These are phyloP conservation scores for Crypturellus undulatus DNA, from an alignment of 2,113 vertebrate species.

Conservation along the genomic window DNA sequence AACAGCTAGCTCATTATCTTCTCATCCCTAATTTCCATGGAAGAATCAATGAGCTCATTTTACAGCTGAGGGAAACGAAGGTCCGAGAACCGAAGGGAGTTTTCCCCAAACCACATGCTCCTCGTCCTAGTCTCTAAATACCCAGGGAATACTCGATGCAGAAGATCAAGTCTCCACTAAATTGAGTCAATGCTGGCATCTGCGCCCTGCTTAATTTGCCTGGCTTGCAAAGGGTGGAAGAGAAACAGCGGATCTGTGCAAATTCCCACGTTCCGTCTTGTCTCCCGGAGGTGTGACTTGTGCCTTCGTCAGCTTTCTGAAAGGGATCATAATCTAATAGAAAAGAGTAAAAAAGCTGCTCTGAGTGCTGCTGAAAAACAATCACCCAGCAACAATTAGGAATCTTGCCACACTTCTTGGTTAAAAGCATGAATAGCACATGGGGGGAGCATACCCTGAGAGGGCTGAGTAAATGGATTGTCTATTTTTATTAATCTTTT, in stretches of 20 bases:
- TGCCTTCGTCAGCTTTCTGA: background rate
- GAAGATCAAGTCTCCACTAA: background rate
- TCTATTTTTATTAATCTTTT: constrained; percentile 27
- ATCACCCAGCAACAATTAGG: constrained; percentile 5
- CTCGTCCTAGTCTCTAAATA: background rate
- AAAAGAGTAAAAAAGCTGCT: constrained; percentile 13
- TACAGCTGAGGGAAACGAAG: background rate
- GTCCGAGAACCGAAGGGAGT: background rate
- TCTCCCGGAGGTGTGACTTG: background rate
- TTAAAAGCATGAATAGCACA: constrained; percentile 24
- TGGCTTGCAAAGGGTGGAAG: background rate
- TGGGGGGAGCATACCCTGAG: constrained; percentile 4
- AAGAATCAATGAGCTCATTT: background rate
- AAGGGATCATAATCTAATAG: background rate
- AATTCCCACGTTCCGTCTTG: background rate
- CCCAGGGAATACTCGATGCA: background rate
- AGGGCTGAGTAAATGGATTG: background rate
- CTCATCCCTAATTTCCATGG: background rate
- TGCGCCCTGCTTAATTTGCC: background rate
- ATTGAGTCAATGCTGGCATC: background rate
- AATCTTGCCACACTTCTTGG: constrained; percentile 2
- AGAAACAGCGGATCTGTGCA: background rate
- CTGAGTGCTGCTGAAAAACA: background rate
- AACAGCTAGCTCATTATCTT: background rate
- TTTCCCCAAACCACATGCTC: background rate